Base-by-base conservation (phyloP, 2,888 invertebrate species). In the Acholoe squamosa region DNA sequence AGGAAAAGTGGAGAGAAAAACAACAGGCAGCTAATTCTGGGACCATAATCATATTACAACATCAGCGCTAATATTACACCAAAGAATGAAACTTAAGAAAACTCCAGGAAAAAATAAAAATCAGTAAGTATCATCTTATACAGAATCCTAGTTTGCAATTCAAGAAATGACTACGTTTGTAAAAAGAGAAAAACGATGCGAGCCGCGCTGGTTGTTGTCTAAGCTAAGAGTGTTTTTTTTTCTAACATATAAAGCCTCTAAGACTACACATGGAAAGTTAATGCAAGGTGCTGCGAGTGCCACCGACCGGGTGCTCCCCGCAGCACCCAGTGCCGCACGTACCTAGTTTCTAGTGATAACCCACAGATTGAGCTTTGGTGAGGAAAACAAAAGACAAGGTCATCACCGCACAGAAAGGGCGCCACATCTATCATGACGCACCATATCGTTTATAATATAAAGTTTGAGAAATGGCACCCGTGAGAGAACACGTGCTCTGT, bases 271-370 rank as follows among this genome's bases (percentile, higher is more conserved):
- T 33, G 52, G 86, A 86, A 19, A 25, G 52, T 14, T 54, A 54
- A 19, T 54, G 86, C 86, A 54, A 54, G 84, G 84, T 84, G 84
- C 84, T 84, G 84, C 43, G 43, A 28, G 84, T 51, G 84, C 84
- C 84, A 5, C 34, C 28, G 5, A 43, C 3, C 43, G 5, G 43
- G 31, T n/a, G 80, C 33, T 54, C 52, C 54, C 54, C 52, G 56
- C 86, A 86, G 80, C 80, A 43, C 80, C 43, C 80, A 7, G 43
- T 14, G 34, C 19, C 80, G 33, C 80, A 86, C 86, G 86, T 90
- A 89, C 89, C 80, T 84, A 90, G 71, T 71, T 25, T 77, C 89
- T 34, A 84, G 77, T 88, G 84, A 91, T 56, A 89, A 84, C 67
- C 89, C 80, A 89, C 80, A 91, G 84, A 84, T 51, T n/a, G 86